Conservation (phyloP, 1,140 invertebrate genomes). For the Delia radicum region DNA sequence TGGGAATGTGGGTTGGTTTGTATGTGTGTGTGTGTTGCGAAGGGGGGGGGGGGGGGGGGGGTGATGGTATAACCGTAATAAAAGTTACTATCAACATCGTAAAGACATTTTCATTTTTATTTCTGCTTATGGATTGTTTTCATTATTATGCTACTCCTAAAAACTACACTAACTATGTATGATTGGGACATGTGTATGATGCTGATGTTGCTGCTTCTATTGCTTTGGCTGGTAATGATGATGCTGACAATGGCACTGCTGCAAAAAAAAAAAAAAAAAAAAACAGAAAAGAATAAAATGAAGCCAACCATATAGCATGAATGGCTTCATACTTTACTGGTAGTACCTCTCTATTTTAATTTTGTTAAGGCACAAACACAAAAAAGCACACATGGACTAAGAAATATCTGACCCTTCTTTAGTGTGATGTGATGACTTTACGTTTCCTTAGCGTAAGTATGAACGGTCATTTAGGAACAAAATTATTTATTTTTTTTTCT, state of each 20-base stretch:
- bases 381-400: too few species aligned
- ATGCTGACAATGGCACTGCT: too few species aligned
- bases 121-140: not conserved
- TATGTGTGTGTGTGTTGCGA: not conserved
- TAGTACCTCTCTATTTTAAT: not conserved
- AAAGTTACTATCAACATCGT: slow-evolving; percentile 10
- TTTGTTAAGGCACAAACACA: not conserved
- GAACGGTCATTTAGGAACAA: not conserved
- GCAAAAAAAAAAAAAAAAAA: too few species aligned
- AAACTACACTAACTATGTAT: not conserved
- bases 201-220: not conserved
- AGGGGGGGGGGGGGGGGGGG: not conserved
- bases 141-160: not conserved
- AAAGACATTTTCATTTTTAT: slow-evolving; percentile 11
- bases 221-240: too few species aligned
- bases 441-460: not conserved
- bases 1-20: not conserved
- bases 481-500: not conserved
- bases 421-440: slow-evolving; percentile 1
- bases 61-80: not conserved
- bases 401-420: not conserved
- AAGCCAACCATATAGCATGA: not conserved
- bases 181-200: not conserved
- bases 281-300: too few species aligned
- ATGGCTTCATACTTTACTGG: not conserved